phyloP scores from a whole-genome alignment of 2,113 vertebrate genomes.

The Opisthocomus hoazin region DNA sequence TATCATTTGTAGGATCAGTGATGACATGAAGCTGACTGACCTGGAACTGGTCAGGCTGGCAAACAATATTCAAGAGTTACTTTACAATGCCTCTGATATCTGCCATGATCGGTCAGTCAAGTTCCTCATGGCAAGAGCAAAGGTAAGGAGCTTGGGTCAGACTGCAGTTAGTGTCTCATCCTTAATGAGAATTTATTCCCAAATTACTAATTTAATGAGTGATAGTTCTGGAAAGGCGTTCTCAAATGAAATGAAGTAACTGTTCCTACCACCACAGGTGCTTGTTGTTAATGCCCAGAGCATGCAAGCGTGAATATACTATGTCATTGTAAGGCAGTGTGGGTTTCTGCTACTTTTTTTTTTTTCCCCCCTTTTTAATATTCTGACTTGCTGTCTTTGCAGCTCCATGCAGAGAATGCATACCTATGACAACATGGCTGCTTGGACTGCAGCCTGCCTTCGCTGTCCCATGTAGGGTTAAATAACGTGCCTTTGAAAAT shows the following conservation, averaged over 20 bases:
- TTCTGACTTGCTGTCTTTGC: background rate
- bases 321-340: background rate
- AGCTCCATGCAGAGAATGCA: background rate
- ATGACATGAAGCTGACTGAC: conserved; percentile 88
- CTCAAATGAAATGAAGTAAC: background rate
- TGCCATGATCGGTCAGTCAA: conserved; percentile 97
- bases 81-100: conserved; percentile 87
- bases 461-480: background rate
- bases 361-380: background rate
- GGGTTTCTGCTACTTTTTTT: background rate
- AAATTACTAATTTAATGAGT: background rate
- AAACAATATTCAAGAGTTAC: conserved; percentile 85
- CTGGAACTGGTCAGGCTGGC: conserved; percentile 86
- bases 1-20: conserved; percentile 74
- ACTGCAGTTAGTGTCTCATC: background rate
- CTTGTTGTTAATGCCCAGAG: background rate
- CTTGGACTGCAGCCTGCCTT: background rate
- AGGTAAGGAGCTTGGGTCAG: conserved; percentile 71
- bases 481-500: background rate
- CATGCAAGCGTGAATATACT: background rate
- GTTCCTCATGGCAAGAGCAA: conserved; percentile 90
- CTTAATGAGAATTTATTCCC: background rate
- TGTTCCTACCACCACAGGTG: background rate
- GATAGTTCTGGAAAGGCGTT: background rate
- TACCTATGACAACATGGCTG: background rate